These are phyloP conservation scores for Camptogramma bilineatum DNA, from an alignment of 2,888 invertebrate genomes.

Conservation along the genomic window DNA sequence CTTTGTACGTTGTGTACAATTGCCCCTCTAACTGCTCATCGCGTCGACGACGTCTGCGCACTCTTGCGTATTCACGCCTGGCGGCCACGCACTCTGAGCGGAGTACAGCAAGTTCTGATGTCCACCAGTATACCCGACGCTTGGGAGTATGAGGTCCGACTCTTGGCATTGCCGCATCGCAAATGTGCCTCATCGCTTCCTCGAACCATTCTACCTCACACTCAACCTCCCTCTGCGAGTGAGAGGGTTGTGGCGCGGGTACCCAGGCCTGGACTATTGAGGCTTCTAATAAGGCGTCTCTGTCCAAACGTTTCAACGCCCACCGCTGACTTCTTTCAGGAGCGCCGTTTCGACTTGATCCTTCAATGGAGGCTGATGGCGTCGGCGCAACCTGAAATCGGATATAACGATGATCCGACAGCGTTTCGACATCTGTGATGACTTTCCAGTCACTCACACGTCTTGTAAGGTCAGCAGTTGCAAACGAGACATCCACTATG, in stretches of 20 bases:
- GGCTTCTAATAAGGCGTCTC: background rate
- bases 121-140: no score
- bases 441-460: background rate
- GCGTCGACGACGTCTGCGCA: no score
- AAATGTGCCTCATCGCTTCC: background rate
- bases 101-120: no score
- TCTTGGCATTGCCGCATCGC: constrained; percentile 10
- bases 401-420: constrained; percentile 7
- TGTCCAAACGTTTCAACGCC: background rate
- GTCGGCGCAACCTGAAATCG: background rate
- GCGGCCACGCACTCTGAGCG: no score
- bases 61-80: no score
- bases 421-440: background rate
- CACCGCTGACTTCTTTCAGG: background rate
- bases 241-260: background rate
- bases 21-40: background rate
- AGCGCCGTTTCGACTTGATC: background rate
- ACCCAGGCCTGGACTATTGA: constrained; percentile 1
- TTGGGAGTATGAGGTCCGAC: background rate
- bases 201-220: background rate
- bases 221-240: background rate
- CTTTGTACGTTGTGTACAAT: background rate
- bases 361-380: background rate
- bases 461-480: background rate
- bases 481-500: background rate